Conservation (phyloP, 2,888 invertebrate species). For the Apotomis capreana region DNA sequence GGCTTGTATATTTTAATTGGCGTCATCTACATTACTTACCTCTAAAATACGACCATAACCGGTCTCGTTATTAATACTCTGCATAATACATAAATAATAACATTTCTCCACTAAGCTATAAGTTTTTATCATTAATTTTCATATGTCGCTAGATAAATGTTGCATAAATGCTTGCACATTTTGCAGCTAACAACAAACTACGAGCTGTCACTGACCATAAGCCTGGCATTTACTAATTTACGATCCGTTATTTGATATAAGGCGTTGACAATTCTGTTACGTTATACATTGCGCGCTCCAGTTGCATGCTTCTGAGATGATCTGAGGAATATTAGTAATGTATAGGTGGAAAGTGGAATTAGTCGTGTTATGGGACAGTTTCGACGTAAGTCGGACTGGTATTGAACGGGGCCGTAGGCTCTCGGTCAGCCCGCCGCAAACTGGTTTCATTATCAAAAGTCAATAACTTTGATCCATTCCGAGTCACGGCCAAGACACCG, state of each 20-base stretch:
- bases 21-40: slow-evolving; percentile 8
- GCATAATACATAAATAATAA: not conserved
- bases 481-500: slow-evolving; percentile 76
- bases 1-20: slow-evolving; percentile 4
- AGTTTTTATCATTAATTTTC: slow-evolving; percentile 2
- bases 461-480: slow-evolving; percentile 82
- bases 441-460: slow-evolving; percentile 83
- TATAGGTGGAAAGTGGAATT: slow-evolving; percentile 51
- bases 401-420: slow-evolving; percentile 77
- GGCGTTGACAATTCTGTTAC: slow-evolving; percentile 44
- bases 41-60: not conserved
- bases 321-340: slow-evolving; percentile 59
- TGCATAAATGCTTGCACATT: slow-evolving; percentile 29
- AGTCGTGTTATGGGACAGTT: slow-evolving; percentile 50
- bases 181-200: slow-evolving; percentile 31
- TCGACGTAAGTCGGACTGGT: slow-evolving; percentile 64
- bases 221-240: slow-evolving; percentile 56
- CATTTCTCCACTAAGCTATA: not conserved
- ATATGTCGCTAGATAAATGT: slow-evolving; percentile 6
- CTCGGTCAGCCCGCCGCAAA: slow-evolving; percentile 78
- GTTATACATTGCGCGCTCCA: slow-evolving; percentile 59
- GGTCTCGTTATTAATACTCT: not conserved
- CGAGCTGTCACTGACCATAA: slow-evolving; percentile 63
- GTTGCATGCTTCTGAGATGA: slow-evolving; percentile 34
- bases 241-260: slow-evolving; percentile 43